Evolutionary conservation across 2,888 invertebrate genomes (phyloP), one percentile per base, ranked within the genome.

Genomic region (Sinopyrophorus schimmeli): DNA sequence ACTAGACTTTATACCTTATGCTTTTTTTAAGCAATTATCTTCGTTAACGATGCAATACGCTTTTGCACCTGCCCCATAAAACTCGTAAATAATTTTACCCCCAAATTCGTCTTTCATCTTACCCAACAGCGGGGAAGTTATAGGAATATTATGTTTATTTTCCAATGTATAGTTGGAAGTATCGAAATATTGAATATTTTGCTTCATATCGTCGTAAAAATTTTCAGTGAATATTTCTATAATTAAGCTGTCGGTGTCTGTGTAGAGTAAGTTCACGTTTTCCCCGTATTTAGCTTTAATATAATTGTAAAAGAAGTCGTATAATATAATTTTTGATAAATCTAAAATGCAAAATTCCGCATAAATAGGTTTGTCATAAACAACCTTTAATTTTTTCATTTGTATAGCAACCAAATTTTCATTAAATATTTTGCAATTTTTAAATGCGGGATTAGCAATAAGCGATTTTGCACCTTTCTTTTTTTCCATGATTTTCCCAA

Each of bases 41-140:
- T 24, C 24, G 9, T 9, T 10, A 24, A 9, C n/a, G 9, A 24
- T 10, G 9, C 7, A 7, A 10, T 28, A 28, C 5, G 28, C 24
- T 24, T 24, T 24, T 9, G 24, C 24, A 24, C 24, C 24, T 24
- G 24, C 9, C 9, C 24, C 24, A 24, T 9, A 9, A 7, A 24
- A 24, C 24, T 24, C 24, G 3, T 10, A 24, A 24, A 65, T 60
- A 9, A 60, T 51, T 35, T 42, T 28, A 1, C 62, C 62, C 14
- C 57, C 52, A 14, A 42, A 53, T 38, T 67, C 64, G 52, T 65
- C 64, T 43, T 67, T 66, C 54, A 66, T 61, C 9, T 61, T 31
- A 3, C 66, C 63, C 1, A 62, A 14, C 0, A 64, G 47, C 52
- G 64, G 65, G 43, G 62, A 61, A 35, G 60, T 62, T 37, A 39